Conservation (phyloP, 2,113 vertebrate genomes). For the Silurus asotus region DNA sequence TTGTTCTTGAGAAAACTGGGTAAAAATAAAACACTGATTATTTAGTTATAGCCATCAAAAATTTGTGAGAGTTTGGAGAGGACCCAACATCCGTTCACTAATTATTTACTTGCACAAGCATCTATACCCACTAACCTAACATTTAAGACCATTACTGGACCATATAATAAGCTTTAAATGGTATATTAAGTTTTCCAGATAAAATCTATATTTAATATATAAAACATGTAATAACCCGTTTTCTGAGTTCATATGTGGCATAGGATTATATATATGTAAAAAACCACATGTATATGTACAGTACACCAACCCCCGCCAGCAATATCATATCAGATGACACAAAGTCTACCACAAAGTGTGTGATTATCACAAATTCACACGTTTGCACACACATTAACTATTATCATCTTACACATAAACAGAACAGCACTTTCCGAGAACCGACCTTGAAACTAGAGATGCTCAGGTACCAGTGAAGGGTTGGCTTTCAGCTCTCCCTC, state of each 20-base stretch:
- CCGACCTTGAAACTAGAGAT: constrained; percentile 74
- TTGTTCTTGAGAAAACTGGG: too few species aligned
- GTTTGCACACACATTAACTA: constrained; percentile 29
- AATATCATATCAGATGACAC: constrained; percentile 24
- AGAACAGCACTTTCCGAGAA: constrained; percentile 66
- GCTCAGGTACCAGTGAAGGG: constrained; percentile 68
- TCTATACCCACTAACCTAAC: too few species aligned
- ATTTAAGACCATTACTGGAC: background rate
- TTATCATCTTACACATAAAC: constrained; percentile 61
- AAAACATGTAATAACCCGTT: background rate
- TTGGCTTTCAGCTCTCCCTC: constrained; percentile 65
- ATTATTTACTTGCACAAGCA: too few species aligned
- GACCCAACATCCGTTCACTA: too few species aligned
- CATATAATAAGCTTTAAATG: background rate
- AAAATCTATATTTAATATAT: background rate
- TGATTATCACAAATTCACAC: constrained; percentile 41
- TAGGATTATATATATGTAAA: background rate
- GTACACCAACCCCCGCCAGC: background rate
- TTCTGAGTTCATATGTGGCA: background rate
- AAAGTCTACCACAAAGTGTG: background rate
- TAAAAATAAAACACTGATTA: too few species aligned
- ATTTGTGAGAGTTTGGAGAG: too few species aligned
- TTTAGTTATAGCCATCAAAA: too few species aligned
- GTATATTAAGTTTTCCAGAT: background rate
- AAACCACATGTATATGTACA: background rate